Conservation (phyloP, 2,797 vertebrate genomes). For the Chiroxiphia lanceolata region DNA sequence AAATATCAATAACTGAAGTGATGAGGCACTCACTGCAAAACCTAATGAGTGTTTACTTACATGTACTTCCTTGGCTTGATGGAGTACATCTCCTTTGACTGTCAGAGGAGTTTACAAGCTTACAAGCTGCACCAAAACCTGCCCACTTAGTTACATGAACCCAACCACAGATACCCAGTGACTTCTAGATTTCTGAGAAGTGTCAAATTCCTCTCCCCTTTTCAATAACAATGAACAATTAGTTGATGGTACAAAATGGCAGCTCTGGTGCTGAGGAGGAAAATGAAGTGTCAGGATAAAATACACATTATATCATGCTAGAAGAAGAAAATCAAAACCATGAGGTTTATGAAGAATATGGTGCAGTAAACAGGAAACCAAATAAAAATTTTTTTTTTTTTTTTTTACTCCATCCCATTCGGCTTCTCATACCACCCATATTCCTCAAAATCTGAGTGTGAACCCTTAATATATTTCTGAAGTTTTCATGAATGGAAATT, state of each 20-base stretch:
- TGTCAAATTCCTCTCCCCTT: neutral
- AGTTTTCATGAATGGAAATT: neutral
- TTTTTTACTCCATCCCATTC: neutral
- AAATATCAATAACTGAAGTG: neutral
- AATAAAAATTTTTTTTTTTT: neutral
- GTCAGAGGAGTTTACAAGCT: neutral
- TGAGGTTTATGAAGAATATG: neutral
- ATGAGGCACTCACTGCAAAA: neutral
- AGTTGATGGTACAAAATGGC: neutral
- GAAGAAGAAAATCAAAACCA: neutral
- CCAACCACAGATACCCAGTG: neutral
- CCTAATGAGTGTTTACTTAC: neutral
- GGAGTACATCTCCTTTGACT: neutral
- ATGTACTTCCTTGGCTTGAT: neutral
- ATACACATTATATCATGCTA: neutral
- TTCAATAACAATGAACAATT: neutral
- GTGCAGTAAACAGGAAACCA: neutral
- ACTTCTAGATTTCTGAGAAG: neutral
- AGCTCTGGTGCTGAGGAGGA: fast-evolving
- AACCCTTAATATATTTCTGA: neutral
- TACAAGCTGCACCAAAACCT: neutral
- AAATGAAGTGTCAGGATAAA: neutral
- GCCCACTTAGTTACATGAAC: neutral
- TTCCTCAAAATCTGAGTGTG: neutral
- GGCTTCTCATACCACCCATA: neutral